Conservation (phyloP, 2,888 invertebrate genomes). For the Quadriops clusia region DNA sequence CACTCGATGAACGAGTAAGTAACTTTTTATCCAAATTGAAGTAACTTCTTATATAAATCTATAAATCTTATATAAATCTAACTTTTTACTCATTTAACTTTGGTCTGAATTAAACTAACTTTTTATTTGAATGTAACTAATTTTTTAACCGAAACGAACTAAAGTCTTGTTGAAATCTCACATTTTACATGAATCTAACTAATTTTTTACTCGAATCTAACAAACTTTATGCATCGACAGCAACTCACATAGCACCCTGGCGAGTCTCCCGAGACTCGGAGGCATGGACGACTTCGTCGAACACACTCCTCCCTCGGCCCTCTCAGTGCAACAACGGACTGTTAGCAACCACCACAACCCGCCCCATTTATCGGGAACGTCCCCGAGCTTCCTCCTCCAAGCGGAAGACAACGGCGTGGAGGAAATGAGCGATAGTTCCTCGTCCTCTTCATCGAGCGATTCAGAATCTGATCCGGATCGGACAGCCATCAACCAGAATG, state of each 20-base stretch:
- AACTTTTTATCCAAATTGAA: background rate
- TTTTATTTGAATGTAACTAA: no score
- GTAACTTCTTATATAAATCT: no score
- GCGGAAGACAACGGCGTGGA: slow-evolving; percentile 24
- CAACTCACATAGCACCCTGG: slow-evolving; percentile 54
- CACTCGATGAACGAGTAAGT: slow-evolving; percentile 6
- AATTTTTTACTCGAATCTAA: no score
- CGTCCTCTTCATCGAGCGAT: slow-evolving; percentile 34
- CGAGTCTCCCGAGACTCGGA: slow-evolving; percentile 59
- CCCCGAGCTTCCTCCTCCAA: slow-evolving; percentile 3
- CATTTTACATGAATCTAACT: no score
- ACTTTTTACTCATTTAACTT: no score
- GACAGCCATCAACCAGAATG: slow-evolving; percentile 4
- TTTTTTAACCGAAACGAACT: no score
- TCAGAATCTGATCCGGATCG: slow-evolving; percentile 30
- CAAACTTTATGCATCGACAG: no score
- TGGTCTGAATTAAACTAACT: no score
- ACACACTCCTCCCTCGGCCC: slow-evolving; percentile 20
- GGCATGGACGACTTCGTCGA: slow-evolving; percentile 48
- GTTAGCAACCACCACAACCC: slow-evolving; percentile 4
- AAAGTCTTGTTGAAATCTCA: no score
- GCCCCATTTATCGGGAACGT: background rate
- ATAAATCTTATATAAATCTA: no score
- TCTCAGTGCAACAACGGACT: slow-evolving; percentile 5
- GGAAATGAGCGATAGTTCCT: slow-evolving; percentile 33